Conservation (phyloP, 2,797 vertebrate species). For the Coluber constrictor region DNA sequence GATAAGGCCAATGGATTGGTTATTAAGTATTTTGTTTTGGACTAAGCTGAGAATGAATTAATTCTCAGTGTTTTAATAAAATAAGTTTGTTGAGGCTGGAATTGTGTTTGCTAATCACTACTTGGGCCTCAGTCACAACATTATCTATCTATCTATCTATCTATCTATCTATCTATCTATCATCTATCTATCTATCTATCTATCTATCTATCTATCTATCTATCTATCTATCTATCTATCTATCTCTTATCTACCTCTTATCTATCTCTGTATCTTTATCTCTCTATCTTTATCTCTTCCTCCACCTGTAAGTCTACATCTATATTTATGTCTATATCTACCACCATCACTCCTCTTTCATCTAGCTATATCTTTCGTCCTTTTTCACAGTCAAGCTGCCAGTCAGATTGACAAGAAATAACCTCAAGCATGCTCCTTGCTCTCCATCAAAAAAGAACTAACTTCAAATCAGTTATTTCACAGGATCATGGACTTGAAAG, state of each 20-base stretch:
- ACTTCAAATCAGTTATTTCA: background rate
- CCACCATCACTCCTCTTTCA: background rate
- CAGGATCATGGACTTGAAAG: background rate
- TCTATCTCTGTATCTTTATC: background rate
- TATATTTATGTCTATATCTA: background rate
- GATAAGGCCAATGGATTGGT: too few relatives aligned
- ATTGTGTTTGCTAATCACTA: too few relatives aligned
- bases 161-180: too few relatives aligned
- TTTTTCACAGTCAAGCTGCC: background rate
- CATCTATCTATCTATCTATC: too few relatives aligned
- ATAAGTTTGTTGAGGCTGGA: too few relatives aligned
- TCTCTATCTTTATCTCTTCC: background rate
- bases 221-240: too few relatives aligned
- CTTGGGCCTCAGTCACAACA: too few relatives aligned
- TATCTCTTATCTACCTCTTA: background rate
- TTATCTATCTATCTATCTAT: too few relatives aligned
- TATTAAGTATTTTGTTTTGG: too few relatives aligned
- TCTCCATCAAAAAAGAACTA: background rate
- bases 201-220: too few relatives aligned
- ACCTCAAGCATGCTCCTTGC: background rate
- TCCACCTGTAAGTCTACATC: background rate
- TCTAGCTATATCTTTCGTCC: background rate
- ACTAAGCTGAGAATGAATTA: too few relatives aligned
- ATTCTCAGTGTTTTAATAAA: too few relatives aligned
- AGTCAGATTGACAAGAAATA: slow-evolving; percentile 3